Conservation (phyloP, 2,113 vertebrate species). For the Syngnathoides biaculeatus region DNA sequence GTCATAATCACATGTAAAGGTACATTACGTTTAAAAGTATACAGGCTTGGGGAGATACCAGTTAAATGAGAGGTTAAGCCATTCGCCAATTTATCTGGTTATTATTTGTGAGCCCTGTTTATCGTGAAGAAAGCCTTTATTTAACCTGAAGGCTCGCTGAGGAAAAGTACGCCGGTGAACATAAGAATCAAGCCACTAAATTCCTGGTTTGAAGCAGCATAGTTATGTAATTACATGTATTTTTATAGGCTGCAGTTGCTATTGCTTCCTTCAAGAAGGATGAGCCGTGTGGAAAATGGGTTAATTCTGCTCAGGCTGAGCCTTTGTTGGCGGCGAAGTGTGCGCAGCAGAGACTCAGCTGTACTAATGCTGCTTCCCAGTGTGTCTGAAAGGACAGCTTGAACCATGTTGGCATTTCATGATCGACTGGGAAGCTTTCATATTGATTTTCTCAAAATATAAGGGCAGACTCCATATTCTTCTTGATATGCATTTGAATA, state of each 20-base stretch:
- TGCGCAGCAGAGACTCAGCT: background rate
- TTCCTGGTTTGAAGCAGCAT: background rate
- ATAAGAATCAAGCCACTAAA: too few relatives aligned
- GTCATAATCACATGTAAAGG: too few relatives aligned
- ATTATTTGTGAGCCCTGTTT: too few relatives aligned
- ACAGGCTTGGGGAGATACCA: too few relatives aligned
- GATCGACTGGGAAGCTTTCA: background rate
- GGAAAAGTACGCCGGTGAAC: too few relatives aligned
- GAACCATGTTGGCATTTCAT: background rate
- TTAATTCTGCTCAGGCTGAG: background rate
- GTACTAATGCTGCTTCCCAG: background rate
- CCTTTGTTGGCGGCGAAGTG: background rate
- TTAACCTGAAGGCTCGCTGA: too few relatives aligned
- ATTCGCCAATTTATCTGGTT: too few relatives aligned
- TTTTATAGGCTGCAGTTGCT: background rate
- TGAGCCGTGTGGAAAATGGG: slow-evolving; percentile 1
- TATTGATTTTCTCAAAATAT: background rate
- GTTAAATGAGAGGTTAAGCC: too few relatives aligned
- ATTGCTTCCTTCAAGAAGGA: background rate
- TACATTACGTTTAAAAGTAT: too few relatives aligned
- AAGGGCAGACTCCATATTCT: background rate
- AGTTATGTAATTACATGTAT: background rate
- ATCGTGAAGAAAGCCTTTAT: too few relatives aligned
- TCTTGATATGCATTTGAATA: background rate
- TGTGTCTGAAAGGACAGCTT: background rate